Conservation (phyloP, 2,888 invertebrate genomes). For the Frankliniella fusca region DNA sequence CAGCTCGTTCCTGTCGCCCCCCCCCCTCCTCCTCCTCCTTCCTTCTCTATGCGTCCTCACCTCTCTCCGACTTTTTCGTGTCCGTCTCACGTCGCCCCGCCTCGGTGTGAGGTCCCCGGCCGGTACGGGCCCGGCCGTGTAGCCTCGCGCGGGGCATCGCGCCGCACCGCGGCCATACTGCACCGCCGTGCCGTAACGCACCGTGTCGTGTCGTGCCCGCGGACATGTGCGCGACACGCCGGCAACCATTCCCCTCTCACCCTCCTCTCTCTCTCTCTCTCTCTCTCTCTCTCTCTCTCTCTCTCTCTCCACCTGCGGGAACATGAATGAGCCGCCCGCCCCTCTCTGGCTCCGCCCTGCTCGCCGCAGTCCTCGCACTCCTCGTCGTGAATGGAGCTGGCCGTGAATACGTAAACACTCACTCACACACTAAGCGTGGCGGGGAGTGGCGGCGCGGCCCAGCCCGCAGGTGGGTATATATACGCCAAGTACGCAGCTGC, state of each 20-base stretch:
- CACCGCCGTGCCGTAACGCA: neutral
- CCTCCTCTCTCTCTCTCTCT: too few relatives aligned
- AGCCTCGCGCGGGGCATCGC: too few relatives aligned
- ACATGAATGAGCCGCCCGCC: neutral
- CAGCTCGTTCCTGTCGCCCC: too few relatives aligned
- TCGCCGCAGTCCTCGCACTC: neutral
- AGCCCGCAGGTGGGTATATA: neutral
- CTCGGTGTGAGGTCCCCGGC: too few relatives aligned
- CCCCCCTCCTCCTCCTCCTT: too few relatives aligned
- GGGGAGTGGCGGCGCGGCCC: neutral
- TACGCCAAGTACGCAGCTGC: neutral
- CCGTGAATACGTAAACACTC: slow-evolving; percentile 24
- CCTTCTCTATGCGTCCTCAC: too few relatives aligned
- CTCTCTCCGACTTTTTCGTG: too few relatives aligned
- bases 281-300: too few relatives aligned
- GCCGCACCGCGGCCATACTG: neutral
- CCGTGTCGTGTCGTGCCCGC: neutral
- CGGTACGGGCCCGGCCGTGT: too few relatives aligned
- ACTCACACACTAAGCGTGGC: slow-evolving; percentile 5
- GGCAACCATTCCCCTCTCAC: neutral
- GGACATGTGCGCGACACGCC: neutral
- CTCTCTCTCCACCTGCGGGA: neutral
- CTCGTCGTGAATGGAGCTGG: slow-evolving; percentile 11
- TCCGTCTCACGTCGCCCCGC: too few relatives aligned
- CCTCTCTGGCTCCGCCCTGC: neutral